Evolutionary conservation across 2,113 vertebrate genomes (phyloP).

Genomic region (Solea senegalensis): DNA sequence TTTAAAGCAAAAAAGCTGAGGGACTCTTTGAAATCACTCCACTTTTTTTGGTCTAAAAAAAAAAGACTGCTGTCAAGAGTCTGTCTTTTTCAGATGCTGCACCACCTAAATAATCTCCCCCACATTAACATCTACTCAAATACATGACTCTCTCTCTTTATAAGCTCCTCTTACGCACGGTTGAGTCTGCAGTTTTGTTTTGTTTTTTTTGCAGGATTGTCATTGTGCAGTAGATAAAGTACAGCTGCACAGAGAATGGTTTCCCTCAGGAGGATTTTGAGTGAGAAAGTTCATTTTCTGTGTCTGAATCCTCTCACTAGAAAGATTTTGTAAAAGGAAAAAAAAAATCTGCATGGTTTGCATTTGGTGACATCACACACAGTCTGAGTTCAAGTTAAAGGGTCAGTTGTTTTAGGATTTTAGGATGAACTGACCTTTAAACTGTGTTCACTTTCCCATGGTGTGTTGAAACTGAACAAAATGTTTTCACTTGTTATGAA

Average conservation of each 20-base stretch:
- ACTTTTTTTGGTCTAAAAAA: constrained; percentile 4
- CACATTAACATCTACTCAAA: background rate
- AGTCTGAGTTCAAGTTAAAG: constrained; percentile 2
- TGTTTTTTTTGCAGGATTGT: constrained; percentile 5
- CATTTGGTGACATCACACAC: background rate
- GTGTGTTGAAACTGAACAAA: background rate
- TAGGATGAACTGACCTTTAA: background rate
- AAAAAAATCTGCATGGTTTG: no score
- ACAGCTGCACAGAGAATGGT: background rate
- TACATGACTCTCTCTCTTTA: constrained; percentile 3
- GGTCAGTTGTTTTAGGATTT: background rate
- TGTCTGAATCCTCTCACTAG: background rate
- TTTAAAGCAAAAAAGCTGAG: no score
- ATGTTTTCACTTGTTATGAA: background rate
- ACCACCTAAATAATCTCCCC: background rate
- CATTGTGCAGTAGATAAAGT: background rate
- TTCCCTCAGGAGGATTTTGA: background rate
- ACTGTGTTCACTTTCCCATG: background rate
- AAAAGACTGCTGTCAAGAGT: constrained; percentile 19
- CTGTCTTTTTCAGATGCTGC: background rate
- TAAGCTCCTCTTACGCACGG: constrained; percentile 29
- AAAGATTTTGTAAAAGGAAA: background rate
- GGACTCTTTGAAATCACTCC: no score
- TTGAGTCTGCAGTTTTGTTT: background rate
- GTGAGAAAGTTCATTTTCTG: background rate